phyloP scores from a whole-genome alignment of 2,113 vertebrate genomes.

The Tragelaphus buxtoni region DNA sequence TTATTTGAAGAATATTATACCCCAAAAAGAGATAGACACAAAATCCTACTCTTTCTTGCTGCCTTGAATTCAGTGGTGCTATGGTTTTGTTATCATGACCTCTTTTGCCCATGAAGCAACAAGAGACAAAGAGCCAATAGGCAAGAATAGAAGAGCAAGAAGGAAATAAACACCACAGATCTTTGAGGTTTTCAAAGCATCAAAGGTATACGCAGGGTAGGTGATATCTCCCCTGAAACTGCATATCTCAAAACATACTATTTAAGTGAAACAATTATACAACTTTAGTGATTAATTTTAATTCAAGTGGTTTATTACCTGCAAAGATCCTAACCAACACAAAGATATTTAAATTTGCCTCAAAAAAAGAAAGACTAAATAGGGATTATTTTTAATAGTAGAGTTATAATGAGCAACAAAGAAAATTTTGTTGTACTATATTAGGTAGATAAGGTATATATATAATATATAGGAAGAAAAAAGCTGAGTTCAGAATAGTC shows the following conservation, averaged over 20 bases:
- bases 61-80: neutral
- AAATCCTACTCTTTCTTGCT: neutral
- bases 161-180: neutral
- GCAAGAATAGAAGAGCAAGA: neutral
- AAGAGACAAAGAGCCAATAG: neutral
- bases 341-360: neutral
- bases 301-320: neutral
- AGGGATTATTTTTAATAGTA: neutral
- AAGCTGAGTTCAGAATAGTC: neutral
- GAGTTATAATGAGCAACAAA: neutral
- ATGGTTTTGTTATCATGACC: neutral
- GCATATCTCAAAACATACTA: neutral
- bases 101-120: neutral
- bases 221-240: neutral
- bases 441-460: neutral
- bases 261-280: neutral
- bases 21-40: neutral
- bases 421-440: neutral
- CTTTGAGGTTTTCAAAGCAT: neutral
- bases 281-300: neutral
- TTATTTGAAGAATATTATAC: neutral
- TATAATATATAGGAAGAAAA: neutral
- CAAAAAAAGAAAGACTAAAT: neutral
- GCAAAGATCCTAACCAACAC: neutral
- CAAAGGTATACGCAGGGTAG: neutral